Evolutionary conservation across 2,888 invertebrate genomes (phyloP), one percentile per base, ranked within the genome.

Genomic region (Bellardia pandia): DNA sequence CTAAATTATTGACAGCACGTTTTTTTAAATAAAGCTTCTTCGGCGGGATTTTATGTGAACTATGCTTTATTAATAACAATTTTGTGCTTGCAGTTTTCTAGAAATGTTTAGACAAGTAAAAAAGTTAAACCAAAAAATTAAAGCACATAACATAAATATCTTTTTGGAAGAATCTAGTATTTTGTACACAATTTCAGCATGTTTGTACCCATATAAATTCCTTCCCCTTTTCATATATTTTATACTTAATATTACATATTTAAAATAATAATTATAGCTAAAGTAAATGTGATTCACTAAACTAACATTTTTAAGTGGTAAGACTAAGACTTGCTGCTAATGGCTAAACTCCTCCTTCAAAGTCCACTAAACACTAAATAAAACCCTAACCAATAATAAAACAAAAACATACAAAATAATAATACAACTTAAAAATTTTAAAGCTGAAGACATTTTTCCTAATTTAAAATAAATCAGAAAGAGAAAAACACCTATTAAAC

Each of bases 241-340:
- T 48, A 64, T 48, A 58, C 56, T 68, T 74, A 81, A 66, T 42
- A 37, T 8, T 53, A 42, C n/a, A 4, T 72, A 40, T 37, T 60
- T 60, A 23, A 69, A 48, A 37, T 37, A 60, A 78, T 42, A 1
- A 4, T 53, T 53, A 14, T 62, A 33, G 56, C 58, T 69, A 69
- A 68, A 48, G 16, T 69, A 58, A 33, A 23, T 68, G 48, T 14
- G 14, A 69, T 33, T 9, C 16, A 48, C 6, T 74, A 56, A 33
- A 45, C 64, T 51, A 74, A 58, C 56, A 56, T 56, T 75, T 16
- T 6, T 2, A 42, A 5, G 13, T 23, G 23, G 23, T 45, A 51
- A 72, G 53, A 72, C 80, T 80, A 80, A 42, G 42, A 80, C 42
- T 66, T 13, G 16, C 9, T 16, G 5, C 45, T 75, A 68, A 64